A percentile compares a stretch with the other conserved stretches of the same genome.
Conservation (phyloP, 1,140 invertebrate genomes). For the Semibalanus balanoides region DNA sequence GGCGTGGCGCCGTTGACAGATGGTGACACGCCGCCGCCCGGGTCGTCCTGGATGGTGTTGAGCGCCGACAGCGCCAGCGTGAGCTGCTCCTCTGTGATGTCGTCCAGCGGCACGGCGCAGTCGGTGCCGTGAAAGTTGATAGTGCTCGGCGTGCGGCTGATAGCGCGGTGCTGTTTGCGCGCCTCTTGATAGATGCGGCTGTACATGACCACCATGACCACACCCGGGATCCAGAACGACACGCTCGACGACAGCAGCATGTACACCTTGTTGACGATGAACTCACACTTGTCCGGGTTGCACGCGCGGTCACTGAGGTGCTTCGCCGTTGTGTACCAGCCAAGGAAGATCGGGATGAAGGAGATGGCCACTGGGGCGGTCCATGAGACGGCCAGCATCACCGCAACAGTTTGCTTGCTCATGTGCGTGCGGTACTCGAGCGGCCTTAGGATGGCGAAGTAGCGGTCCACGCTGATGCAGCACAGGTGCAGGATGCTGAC, state of each 20-base stretch:
- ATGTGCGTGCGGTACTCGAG: slow-evolving; percentile 77
- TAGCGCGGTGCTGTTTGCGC: slow-evolving; percentile 62
- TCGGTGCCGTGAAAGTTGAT: not conserved
- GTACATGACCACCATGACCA: slow-evolving; percentile 89
- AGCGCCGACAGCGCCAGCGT: not conserved
- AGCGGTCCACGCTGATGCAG: slow-evolving; percentile 74
- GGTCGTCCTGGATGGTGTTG: not conserved
- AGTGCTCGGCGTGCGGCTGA: slow-evolving; percentile 10
- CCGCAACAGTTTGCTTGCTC: slow-evolving; percentile 52
- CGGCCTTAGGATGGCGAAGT: slow-evolving; percentile 72
- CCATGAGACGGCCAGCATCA: slow-evolving; percentile 67
- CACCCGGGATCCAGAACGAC: slow-evolving; percentile 88
- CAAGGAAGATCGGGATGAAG: slow-evolving; percentile 84
- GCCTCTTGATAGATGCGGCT: slow-evolving; percentile 84
- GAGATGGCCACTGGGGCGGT: slow-evolving; percentile 77
- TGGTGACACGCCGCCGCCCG: not conserved
- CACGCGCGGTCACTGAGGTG: slow-evolving; percentile 65
- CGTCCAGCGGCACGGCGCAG: not conserved
- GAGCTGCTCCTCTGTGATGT: not conserved
- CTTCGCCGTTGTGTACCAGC: slow-evolving; percentile 73
- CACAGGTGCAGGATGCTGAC: slow-evolving; percentile 84
- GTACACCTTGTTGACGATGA: slow-evolving; percentile 78
- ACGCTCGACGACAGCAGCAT: slow-evolving; percentile 80
- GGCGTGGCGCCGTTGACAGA: not conserved
- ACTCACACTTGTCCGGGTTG: slow-evolving; percentile 31